phyloP scores from a whole-genome alignment of 35 echinoderm and acorn worm species.

The Holothuria glaberrima region DNA sequence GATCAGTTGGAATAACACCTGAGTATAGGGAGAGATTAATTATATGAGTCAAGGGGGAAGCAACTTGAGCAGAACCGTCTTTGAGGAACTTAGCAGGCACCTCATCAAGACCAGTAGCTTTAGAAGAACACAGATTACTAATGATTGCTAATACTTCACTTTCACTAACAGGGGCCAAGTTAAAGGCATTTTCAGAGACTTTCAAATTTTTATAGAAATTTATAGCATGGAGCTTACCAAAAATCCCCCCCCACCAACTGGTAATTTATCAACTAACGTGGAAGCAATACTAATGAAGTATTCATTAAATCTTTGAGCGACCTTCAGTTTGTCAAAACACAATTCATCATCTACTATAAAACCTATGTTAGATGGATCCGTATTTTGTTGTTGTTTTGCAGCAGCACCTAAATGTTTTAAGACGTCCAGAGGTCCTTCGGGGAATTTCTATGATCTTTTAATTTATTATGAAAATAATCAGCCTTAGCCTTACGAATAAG shows the following conservation, averaged over 20 bases:
- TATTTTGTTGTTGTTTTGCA: no score
- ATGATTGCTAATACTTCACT: no score
- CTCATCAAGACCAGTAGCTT: not conserved
- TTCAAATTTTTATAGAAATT: not conserved
- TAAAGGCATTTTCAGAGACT: no score
- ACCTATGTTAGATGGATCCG: not conserved
- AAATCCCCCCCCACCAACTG: not conserved
- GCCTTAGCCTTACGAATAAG: no score
- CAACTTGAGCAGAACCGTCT: not conserved
- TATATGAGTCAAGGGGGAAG: not conserved
- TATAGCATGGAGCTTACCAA: no score
- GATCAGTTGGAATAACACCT: no score
- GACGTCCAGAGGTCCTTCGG: no score
- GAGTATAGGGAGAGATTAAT: conserved; percentile 9
- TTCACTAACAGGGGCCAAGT: no score
- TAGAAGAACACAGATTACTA: no score
- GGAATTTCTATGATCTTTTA: no score
- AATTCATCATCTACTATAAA: not conserved
- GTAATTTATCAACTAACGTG: conserved; percentile 17
- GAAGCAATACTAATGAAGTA: conserved; percentile 24
- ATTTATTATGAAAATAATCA: conserved; percentile 5
- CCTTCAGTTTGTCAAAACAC: conserved; percentile 2
- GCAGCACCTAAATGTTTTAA: no score
- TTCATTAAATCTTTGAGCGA: conserved; percentile 22
- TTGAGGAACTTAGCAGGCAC: conserved; percentile 24